Evolutionary conservation across 2,797 vertebrate genomes (phyloP).

Genomic region (Valencia hispanica): DNA sequence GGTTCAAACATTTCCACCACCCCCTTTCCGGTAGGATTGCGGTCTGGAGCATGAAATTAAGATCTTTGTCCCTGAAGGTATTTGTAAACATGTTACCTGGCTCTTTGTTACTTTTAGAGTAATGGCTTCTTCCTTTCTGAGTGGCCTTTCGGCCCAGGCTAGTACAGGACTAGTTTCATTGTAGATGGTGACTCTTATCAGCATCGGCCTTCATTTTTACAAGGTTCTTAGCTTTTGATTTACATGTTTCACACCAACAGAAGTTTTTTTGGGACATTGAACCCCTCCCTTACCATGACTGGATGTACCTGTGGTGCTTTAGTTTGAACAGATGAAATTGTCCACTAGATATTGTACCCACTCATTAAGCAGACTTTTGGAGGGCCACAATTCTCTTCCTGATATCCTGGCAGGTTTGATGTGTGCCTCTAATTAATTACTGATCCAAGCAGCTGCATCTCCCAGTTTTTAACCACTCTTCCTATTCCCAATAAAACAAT

Average conservation of each 20-base stretch:
- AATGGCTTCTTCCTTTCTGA: too few species aligned
- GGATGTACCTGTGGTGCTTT: too few species aligned
- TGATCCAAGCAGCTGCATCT: neutral
- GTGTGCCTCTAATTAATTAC: neutral
- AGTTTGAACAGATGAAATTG: neutral
- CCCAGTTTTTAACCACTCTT: neutral
- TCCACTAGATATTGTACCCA: neutral
- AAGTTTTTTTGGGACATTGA: neutral
- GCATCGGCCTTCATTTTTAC: neutral
- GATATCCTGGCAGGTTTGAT: neutral
- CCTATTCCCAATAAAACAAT: neutral
- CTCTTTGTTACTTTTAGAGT: too few species aligned
- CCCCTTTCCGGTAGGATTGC: too few species aligned
- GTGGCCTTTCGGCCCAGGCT: too few species aligned
- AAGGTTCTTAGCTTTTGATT: neutral
- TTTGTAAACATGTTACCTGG: too few species aligned
- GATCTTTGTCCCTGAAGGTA: too few species aligned
- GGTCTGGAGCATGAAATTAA: too few species aligned
- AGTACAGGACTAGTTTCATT: too few species aligned
- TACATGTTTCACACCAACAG: neutral
- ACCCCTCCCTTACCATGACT: too few species aligned
- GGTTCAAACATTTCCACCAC: too few species aligned
- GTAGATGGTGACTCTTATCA: too few species aligned
- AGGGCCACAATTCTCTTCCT: neutral
- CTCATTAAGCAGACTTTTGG: neutral